phyloP scores from a whole-genome alignment of 2,888 invertebrate species.

The Drosophila meridionalis region DNA sequence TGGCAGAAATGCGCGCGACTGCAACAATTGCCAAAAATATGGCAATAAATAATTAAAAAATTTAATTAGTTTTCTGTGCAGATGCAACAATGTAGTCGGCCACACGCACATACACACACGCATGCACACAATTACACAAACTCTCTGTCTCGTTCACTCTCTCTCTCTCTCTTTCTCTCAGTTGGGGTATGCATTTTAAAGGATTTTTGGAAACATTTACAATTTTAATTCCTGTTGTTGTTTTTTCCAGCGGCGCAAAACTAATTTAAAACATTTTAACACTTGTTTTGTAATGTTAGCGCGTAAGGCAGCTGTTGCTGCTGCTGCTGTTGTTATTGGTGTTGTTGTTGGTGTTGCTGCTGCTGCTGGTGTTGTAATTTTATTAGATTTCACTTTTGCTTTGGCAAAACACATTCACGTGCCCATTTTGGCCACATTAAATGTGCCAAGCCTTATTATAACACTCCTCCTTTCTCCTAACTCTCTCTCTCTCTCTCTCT shows the following conservation, averaged over 20 bases:
- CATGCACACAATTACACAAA: conserved; percentile 6
- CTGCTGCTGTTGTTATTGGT: conserved; percentile 20
- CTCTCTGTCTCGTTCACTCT: not conserved
- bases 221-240: conserved; percentile 50
- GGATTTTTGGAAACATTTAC: conserved; percentile 47
- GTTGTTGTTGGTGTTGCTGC: conserved; percentile 29
- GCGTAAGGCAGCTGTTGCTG: conserved; percentile 12
- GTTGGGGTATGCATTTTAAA: conserved; percentile 33
- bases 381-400: conserved; percentile 68
- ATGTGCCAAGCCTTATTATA: conserved; percentile 64
- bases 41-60: conserved; percentile 67
- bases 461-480: conserved; percentile 24
- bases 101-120: conserved; percentile 15
- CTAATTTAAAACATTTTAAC: conserved; percentile 81
- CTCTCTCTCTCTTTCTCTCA: not conserved
- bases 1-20: conserved; percentile 11
- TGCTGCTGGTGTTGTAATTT: conserved; percentile 59
- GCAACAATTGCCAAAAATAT: conserved; percentile 37
- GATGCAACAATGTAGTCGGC: conserved; percentile 30
- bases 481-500: not conserved
- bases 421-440: conserved; percentile 58
- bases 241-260: conserved; percentile 55
- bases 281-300: conserved; percentile 65
- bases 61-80: conserved; percentile 68
- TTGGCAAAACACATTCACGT: conserved; percentile 27